Percentiles rank a stretch among this genome's conserved stretches.
Conservation (phyloP, 2,113 vertebrate species). For the Dipodomys ordii region DNA sequence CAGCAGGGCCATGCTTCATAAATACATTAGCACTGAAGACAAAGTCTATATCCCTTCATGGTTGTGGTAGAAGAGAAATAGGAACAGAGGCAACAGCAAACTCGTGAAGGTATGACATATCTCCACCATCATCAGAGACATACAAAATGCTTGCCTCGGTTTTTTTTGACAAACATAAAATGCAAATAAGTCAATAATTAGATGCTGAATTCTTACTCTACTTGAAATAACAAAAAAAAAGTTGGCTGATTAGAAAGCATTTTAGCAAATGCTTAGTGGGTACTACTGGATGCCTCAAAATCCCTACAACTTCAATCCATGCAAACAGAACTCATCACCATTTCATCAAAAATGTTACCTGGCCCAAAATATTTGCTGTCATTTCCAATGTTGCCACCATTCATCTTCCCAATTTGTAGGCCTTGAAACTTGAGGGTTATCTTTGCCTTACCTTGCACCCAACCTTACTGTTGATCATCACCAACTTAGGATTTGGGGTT, state of each 20-base stretch:
- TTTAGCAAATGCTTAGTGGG: neutral
- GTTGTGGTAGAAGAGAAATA: neutral
- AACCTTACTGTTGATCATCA: neutral
- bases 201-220: neutral
- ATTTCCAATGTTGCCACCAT: neutral
- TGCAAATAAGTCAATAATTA: neutral
- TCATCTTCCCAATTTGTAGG: neutral
- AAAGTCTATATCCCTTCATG: neutral
- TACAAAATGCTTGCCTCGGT: neutral
- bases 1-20: slow-evolving; percentile 38
- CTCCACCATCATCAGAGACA: neutral
- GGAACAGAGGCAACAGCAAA: neutral
- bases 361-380: slow-evolving; percentile 1
- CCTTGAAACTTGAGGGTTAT: neutral
- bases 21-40: slow-evolving; percentile 49
- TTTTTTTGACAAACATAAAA: slow-evolving; percentile 37
- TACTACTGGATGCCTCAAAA: neutral
- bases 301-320: neutral
- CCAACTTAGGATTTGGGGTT: neutral
- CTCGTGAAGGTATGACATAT: neutral
- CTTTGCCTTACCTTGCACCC: neutral
- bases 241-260: neutral
- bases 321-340: slow-evolving; percentile 16
- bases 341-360: slow-evolving; percentile 22
- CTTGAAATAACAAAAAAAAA: slow-evolving; percentile 47